Conservation (phyloP, 1,140 invertebrate species). For the Orussus abietinus region DNA sequence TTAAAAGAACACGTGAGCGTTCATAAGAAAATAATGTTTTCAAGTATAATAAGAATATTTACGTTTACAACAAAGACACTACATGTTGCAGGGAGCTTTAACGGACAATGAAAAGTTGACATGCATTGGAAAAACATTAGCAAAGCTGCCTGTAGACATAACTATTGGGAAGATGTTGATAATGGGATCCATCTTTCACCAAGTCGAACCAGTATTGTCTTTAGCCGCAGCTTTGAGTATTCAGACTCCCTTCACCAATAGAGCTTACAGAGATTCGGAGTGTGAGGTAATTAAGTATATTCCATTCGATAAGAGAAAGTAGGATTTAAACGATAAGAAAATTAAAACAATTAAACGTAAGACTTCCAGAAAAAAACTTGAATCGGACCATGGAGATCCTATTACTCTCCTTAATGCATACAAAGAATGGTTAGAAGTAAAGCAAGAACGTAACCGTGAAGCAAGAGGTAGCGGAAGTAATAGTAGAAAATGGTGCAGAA, state of each 20-base stretch:
- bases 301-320: too few relatives aligned
- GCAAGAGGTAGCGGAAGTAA: conserved; percentile 38
- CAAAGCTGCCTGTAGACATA: conserved; percentile 91
- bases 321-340: conserved; percentile 14
- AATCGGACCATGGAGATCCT: conserved; percentile 94
- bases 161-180: conserved; percentile 95
- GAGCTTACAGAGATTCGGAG: conserved; percentile 80
- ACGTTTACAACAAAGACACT: conserved; percentile 8
- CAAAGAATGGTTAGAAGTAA: conserved; percentile 84
- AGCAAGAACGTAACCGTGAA: conserved; percentile 51
- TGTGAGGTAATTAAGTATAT: conserved; percentile 60
- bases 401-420: conserved; percentile 88
- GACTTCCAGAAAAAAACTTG: conserved; percentile 73
- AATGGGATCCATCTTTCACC: conserved; percentile 84
- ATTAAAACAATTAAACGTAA: conserved; percentile 37
- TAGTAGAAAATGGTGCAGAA: conserved; percentile 79
- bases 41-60: conserved; percentile 9
- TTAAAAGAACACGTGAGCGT: conserved; percentile 80
- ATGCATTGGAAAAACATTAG: conserved; percentile 80
- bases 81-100: conserved; percentile 77
- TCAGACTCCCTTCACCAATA: conserved; percentile 88
- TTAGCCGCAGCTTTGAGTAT: conserved; percentile 90
- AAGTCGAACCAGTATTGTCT: conserved; percentile 88
- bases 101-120: conserved; percentile 84
- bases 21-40: conserved; percentile 1